phyloP scores from a whole-genome alignment of 2,888 invertebrate genomes.

The Omphaloscelis lunosa region DNA sequence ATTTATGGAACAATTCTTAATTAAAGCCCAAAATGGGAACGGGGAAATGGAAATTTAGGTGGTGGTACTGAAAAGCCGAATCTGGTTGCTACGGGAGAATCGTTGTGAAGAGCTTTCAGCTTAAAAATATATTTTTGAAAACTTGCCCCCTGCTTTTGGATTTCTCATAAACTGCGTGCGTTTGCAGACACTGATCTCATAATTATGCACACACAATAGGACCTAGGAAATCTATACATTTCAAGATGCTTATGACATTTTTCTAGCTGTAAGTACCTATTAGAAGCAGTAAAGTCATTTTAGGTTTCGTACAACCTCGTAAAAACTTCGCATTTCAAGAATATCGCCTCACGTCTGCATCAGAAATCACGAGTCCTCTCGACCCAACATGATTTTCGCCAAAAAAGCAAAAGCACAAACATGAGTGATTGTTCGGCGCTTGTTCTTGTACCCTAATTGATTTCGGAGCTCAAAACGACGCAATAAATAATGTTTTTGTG shows the following conservation, averaged over 20 bases:
- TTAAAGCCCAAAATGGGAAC: constrained; percentile 6
- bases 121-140: neutral
- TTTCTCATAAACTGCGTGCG: neutral
- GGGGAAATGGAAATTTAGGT: constrained; percentile 3
- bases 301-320: neutral
- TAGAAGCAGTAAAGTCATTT: no score
- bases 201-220: no score
- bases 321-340: neutral
- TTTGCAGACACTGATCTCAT: neutral
- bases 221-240: no score
- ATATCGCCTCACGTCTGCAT: neutral
- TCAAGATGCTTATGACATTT: no score
- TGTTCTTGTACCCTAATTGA: constrained; percentile 55
- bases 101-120: neutral
- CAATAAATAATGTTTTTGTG: constrained; percentile 54
- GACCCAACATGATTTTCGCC: constrained; percentile 13
- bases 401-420: constrained; percentile 53
- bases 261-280: no score
- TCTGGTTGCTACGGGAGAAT: neutral
- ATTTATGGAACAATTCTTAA: constrained; percentile 19
- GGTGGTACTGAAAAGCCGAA: neutral
- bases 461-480: constrained; percentile 49
- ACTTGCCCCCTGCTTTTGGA: neutral
- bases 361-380: constrained; percentile 15
- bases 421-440: constrained; percentile 36